Evolutionary conservation across 2,113 vertebrate species (phyloP), one percentile per base, ranked within the genome.

Genomic region (Eudyptes chrysolophus): DNA sequence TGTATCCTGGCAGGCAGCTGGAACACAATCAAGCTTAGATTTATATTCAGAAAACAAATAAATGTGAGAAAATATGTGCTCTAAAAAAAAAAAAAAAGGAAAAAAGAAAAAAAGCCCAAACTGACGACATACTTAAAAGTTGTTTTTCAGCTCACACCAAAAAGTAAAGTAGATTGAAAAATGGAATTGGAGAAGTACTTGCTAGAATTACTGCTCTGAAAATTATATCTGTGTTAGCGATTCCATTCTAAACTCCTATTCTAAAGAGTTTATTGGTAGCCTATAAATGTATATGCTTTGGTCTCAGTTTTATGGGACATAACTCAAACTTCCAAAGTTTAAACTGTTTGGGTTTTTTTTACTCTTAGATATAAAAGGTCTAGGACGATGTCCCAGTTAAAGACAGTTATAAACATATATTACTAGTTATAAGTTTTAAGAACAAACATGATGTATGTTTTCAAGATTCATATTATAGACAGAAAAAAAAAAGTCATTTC

Each of bases 191-290:
- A 96, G 84, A 97, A 95, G 77, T 38, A 76, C 66, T 84, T 96
- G 90, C 52, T 81, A 95, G 84, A 93, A 96, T 44, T 92, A 76
- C 80, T 93, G 55, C 91, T 97, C 82, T 96, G 97, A 97, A 98
- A 98, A 97, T 94, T 96, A 60, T 97, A 95, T 77, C 77, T 96
- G 92, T 95, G 78, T 83, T 96, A 97, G 75, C 46, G 92, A 97
- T 97, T 97, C 89, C 82, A 97, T 95, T 91, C 97, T 76, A 97
- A 98, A 97, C 92, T 97, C 90, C 92, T 95, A 96, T 98, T 98
- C 97, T 92, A 88, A 83, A 86, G 88, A 97, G 94, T 97, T 98
- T 98, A 98, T 95, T 97, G 96, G 84, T 93, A 98, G 89, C 89
- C 89, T 93, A 97, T 97, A 97, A 98, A 98, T 83, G 82, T 94